These are phyloP conservation scores for Drosophila greeni DNA, from an alignment of 2,888 invertebrate genomes.

Conservation along the genomic window DNA sequence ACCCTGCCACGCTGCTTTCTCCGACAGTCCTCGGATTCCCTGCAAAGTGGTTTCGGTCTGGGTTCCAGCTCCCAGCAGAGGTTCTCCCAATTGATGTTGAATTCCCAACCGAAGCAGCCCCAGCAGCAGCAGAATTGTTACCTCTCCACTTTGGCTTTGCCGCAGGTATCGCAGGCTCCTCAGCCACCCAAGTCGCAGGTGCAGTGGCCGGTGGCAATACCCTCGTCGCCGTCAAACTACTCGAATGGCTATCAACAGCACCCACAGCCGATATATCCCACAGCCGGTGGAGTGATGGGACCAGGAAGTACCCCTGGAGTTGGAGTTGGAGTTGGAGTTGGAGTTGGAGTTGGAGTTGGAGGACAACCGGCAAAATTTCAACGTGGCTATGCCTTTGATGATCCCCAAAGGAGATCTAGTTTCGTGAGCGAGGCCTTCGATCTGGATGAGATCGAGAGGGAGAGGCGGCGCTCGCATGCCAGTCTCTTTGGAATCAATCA, in stretches of 20 bases:
- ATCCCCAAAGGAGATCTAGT: conserved; percentile 66
- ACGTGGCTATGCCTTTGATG: conserved; percentile 75
- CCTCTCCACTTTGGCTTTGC: conserved; percentile 65
- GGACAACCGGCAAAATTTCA: conserved; percentile 64
- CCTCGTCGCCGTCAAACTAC: conserved; percentile 77
- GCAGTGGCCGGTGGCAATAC: conserved; percentile 78
- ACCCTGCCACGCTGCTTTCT: conserved; percentile 78
- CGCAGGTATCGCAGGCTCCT: conserved; percentile 19
- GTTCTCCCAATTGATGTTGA: conserved; percentile 52
- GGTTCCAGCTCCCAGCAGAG: conserved; percentile 58
- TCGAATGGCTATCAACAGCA: conserved; percentile 58
- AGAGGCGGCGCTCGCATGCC: conserved; percentile 78
- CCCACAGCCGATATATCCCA: conserved; percentile 57
- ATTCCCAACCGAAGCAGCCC: conserved; percentile 48
- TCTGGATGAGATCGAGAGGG: conserved; percentile 78
- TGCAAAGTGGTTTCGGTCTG: conserved; percentile 55
- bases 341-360: too few species aligned
- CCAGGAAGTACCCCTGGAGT: too few species aligned
- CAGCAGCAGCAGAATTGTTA: conserved; percentile 61
- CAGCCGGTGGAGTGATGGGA: conserved; percentile 23
- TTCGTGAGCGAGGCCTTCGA: conserved; percentile 73
- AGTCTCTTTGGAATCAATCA: conserved; percentile 69
- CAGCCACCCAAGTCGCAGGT: conserved; percentile 45
- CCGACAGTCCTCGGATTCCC: conserved; percentile 61
- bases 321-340: too few species aligned